These are phyloP conservation scores for Plagodis pulveraria DNA, from an alignment of 2,888 invertebrate genomes.

Conservation along the genomic window DNA sequence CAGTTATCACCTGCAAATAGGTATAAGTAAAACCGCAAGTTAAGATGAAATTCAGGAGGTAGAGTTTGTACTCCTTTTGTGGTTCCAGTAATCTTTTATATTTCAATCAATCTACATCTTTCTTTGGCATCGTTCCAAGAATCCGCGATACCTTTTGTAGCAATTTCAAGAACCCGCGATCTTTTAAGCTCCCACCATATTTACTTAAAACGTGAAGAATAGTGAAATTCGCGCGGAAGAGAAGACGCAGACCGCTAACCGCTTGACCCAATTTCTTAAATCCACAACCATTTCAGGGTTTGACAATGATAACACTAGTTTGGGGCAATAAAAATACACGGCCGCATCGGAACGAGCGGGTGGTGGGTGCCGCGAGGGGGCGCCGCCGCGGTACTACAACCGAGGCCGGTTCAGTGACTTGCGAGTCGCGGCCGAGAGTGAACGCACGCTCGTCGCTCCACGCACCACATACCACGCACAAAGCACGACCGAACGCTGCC, in stretches of 20 bases:
- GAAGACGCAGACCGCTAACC: conserved; percentile 41
- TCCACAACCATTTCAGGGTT: conserved; percentile 71
- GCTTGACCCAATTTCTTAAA: conserved; percentile 74
- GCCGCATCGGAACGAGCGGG: conserved; percentile 57
- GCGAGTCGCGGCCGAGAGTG: conserved; percentile 57
- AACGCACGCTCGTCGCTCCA: conserved; percentile 51
- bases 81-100: no score
- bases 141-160: no score
- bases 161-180: no score
- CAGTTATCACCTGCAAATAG: no score
- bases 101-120: no score
- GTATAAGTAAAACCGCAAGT: no score
- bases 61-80: no score
- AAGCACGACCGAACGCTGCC: conserved; percentile 15
- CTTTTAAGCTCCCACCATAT: no score
- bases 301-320: conserved; percentile 72
- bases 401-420: conserved; percentile 77
- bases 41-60: no score
- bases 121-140: no score
- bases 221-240: conserved; percentile 14
- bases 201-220: conserved; percentile 6
- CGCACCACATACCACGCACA: conserved; percentile 39
- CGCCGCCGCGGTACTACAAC: conserved; percentile 48
- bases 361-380: conserved; percentile 47
- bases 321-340: conserved; percentile 67